Evolutionary conservation across 2,797 vertebrate species (phyloP).

Genomic region (Gouania willdenowi): DNA sequence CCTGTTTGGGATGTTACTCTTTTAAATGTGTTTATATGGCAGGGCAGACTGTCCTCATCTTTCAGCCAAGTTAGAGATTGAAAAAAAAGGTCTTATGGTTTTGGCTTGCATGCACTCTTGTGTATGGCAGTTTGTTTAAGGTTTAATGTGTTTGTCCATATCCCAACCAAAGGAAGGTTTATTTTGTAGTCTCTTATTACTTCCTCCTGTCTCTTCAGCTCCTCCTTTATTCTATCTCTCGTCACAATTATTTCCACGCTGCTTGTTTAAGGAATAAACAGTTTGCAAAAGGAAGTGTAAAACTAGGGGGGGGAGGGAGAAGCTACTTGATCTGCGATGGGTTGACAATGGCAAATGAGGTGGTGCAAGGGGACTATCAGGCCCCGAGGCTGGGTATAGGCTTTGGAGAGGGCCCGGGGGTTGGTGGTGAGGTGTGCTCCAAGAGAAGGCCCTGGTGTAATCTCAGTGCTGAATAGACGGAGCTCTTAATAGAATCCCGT

Average conservation of each 20-base stretch:
- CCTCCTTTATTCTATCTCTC: conserved; percentile 39
- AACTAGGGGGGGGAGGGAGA: conserved; percentile 16
- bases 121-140: conserved; percentile 6
- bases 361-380: conserved; percentile 26
- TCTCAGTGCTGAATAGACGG: conserved; percentile 77
- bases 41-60: conserved; percentile 29
- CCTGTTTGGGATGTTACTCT: conserved; percentile 51
- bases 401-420: conserved; percentile 54
- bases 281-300: conserved; percentile 42
- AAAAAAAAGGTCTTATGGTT: conserved; percentile 20
- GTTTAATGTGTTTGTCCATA: conserved; percentile 41
- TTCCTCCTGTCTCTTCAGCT: conserved; percentile 40
- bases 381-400: conserved; percentile 55
- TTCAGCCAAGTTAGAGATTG: conserved; percentile 35
- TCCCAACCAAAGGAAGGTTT: conserved; percentile 31
- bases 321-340: conserved; percentile 12
- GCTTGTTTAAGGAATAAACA: conserved; percentile 22
- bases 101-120: conserved; percentile 16
- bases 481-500: conserved; percentile 89
- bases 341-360: conserved; percentile 13
- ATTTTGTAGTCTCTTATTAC: conserved; percentile 52
- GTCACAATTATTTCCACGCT: conserved; percentile 56
- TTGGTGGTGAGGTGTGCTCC: conserved; percentile 55
- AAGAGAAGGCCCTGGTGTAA: conserved; percentile 73
- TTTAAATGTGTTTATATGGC: conserved; percentile 56